Evolutionary conservation across 2,113 vertebrate genomes (phyloP).

Genomic region (Cygnus atratus): DNA sequence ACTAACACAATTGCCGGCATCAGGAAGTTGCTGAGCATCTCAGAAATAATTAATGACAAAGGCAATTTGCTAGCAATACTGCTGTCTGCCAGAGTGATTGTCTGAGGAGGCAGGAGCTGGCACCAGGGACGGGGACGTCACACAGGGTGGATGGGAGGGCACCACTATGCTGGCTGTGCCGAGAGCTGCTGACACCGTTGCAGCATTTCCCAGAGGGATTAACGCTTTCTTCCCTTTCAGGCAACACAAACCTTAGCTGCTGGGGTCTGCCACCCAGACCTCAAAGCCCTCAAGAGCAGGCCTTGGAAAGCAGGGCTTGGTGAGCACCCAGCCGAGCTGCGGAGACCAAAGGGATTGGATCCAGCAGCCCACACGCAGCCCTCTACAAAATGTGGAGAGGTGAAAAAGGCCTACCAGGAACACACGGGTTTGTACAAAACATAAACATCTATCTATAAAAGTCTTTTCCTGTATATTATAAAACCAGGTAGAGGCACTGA

Average conservation of each 20-base stretch:
- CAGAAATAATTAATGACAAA: background rate
- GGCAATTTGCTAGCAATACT: background rate
- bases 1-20: rapidly evolving
- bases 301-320: background rate
- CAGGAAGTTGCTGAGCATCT: background rate
- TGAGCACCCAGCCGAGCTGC: background rate
- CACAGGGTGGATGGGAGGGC: no score
- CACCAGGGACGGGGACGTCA: rapidly evolving
- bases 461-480: background rate
- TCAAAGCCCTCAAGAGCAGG: background rate
- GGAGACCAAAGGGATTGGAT: background rate
- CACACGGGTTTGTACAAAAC: background rate
- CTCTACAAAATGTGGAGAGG: rapidly evolving
- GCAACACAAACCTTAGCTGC: background rate
- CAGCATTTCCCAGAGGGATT: background rate
- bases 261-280: background rate
- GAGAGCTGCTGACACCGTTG: background rate
- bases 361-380: background rate
- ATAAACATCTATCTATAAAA: background rate
- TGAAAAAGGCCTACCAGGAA: background rate
- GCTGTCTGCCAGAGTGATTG: background rate
- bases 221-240: background rate
- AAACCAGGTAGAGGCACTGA: background rate
- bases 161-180: rapidly evolving
- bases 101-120: background rate